Base-by-base conservation (phyloP, 2,888 invertebrate genomes). In the Lithophane socia region DNA sequence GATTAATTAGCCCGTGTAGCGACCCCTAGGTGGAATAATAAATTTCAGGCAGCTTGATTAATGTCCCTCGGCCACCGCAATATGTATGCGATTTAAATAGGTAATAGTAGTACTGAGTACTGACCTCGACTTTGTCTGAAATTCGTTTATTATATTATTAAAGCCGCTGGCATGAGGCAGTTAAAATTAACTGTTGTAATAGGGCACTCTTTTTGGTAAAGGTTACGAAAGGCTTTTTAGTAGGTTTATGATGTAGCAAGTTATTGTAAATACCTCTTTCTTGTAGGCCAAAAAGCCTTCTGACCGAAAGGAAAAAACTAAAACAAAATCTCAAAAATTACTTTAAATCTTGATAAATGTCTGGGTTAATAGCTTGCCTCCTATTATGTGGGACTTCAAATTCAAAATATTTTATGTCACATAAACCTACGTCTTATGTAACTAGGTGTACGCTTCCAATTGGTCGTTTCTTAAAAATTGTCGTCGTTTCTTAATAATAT, bases 11-110 rank as follows among this genome's bases (percentile, higher is more conserved):
- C 64, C 29, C 42, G 47, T 72, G 72, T 65, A 66, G 47, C 56
- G 12, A 37, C 29, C 44, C 65, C 67, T 58, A 49, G 78, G 47
- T 64, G 13, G 56, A n/a, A 73, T 56, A 56, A 77, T 73, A 75
- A 67, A 44, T 73, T 69, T 52, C 73, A 73, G 65, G 13, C 56
- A 37, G 4, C n/a, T 83, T 88, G 78, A 86, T 86, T 83, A 83
- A 88, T 88, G 67, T 64, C 0, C 18, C 44, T 56, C 64, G 60
- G 13, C 76, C 60, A 52, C 61, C 71, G 79, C 72, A 73, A 84
- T 75, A 79, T 56, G 72, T 77, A 82, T 58, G 37, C 82, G 75
- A 86, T 86, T 79, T 73, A 75, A 86, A 86, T 86, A n/a, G n/a
- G n/a, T n/a, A 83, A 86, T 72, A 66, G 54, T 42, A 21, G n/a